Conservation (phyloP, 2,888 invertebrate genomes). For the Druceiella hillmani region DNA sequence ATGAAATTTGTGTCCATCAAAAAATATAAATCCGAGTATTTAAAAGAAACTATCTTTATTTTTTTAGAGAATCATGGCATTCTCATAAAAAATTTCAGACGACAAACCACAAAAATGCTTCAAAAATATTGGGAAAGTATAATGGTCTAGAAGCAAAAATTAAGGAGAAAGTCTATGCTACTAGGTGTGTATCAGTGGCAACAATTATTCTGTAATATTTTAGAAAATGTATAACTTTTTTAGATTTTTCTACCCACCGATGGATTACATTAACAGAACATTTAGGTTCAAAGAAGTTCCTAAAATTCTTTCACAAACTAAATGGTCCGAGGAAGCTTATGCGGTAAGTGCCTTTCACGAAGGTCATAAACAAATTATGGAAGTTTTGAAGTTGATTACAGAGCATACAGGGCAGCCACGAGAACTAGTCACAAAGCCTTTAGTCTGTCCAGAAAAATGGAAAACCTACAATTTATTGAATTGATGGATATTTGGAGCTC, state of each 20-base stretch:
- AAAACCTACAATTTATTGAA: conserved; percentile 23
- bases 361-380: conserved; percentile 23
- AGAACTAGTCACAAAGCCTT: conserved; percentile 24
- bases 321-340: conserved; percentile 27
- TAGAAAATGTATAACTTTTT: conserved; percentile 26
- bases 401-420: too few species aligned
- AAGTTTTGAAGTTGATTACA: too few species aligned
- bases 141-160: conserved; percentile 26
- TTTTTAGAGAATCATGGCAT: too few species aligned
- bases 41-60: too few species aligned
- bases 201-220: conserved; percentile 21
- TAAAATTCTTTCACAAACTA: conserved; percentile 25
- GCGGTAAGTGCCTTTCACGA: conserved; percentile 22
- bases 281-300: conserved; percentile 24
- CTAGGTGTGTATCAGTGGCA: conserved; percentile 20
- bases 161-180: conserved; percentile 22
- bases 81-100: too few species aligned
- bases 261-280: conserved; percentile 22
- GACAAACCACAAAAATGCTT: too few species aligned
- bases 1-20: too few species aligned
- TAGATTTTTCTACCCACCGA: conserved; percentile 19
- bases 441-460: conserved; percentile 19
- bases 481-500: conserved; percentile 24
- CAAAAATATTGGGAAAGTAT: conserved; percentile 27
- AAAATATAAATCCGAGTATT: too few species aligned